These are phyloP conservation scores for Scaptomyza caliginosa DNA, from an alignment of 2,888 invertebrate genomes.

Conservation along the genomic window DNA sequence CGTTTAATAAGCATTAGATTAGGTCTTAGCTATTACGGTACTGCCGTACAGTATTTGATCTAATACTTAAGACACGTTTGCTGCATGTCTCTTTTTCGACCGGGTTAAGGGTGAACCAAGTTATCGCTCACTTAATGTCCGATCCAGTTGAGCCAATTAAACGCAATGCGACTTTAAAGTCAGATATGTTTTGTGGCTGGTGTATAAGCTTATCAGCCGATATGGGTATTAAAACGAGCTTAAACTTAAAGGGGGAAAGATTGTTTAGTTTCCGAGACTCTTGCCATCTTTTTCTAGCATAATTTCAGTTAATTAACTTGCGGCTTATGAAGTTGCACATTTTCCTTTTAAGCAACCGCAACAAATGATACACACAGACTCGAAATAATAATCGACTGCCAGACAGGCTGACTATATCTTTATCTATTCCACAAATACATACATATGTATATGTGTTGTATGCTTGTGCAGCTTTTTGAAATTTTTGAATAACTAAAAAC, in stretches of 20 bases:
- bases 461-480: slow-evolving; percentile 21
- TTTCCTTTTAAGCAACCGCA: slow-evolving; percentile 30
- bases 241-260: not conserved
- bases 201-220: slow-evolving; percentile 15
- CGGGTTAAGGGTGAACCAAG: slow-evolving; percentile 40
- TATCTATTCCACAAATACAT: not conserved
- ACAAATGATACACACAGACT: slow-evolving; percentile 20
- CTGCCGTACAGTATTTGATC: slow-evolving; percentile 14
- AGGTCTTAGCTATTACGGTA: slow-evolving; percentile 27
- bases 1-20: slow-evolving; percentile 78
- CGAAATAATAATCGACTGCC: slow-evolving; percentile 15
- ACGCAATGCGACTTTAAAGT: slow-evolving; percentile 23
- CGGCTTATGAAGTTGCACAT: slow-evolving; percentile 26
- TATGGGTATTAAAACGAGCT: not conserved
- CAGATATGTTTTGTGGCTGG: slow-evolving; percentile 13
- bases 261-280: not conserved
- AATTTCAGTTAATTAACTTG: slow-evolving; percentile 10
- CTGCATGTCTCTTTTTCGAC: not conserved
- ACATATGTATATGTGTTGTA: slow-evolving; percentile 3
- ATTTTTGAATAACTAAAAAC: slow-evolving; percentile 20
- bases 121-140: slow-evolving; percentile 37
- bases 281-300: slow-evolving; percentile 6
- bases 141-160: slow-evolving; percentile 40
- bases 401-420: slow-evolving; percentile 14
- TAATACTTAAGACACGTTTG: slow-evolving; percentile 7